Conservation (phyloP, 2,797 vertebrate species). For the Takifugu ocellatus region DNA sequence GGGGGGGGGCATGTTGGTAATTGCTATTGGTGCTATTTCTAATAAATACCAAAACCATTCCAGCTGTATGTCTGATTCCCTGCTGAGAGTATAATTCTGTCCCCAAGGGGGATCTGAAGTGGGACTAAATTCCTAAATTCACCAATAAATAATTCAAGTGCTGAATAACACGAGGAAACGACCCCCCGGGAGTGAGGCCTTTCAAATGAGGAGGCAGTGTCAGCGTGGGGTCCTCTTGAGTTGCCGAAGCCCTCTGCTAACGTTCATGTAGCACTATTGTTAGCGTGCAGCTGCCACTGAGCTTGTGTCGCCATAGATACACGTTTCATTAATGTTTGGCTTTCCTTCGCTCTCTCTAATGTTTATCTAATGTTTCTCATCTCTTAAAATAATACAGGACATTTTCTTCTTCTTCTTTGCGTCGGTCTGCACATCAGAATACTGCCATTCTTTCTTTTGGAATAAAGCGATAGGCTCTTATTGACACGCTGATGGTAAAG, state of each 20-base stretch:
- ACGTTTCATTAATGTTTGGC: slow-evolving; percentile 17
- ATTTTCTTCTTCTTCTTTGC: too few species aligned
- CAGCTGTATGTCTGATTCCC: slow-evolving; percentile 56
- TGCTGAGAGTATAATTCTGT: slow-evolving; percentile 56
- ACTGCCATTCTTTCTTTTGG: slow-evolving; percentile 45
- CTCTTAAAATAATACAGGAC: background rate
- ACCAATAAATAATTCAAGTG: slow-evolving; percentile 72
- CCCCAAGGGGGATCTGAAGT: slow-evolving; percentile 55
- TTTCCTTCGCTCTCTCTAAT: slow-evolving; percentile 8
- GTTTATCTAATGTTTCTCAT: slow-evolving; percentile 5
- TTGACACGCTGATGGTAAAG: slow-evolving; percentile 39
- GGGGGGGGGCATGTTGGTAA: slow-evolving; percentile 41
- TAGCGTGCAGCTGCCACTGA: slow-evolving; percentile 31
- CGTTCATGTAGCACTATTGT: slow-evolving; percentile 31
- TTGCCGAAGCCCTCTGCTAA: slow-evolving; percentile 22
- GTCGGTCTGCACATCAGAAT: slow-evolving; percentile 29
- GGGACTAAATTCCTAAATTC: slow-evolving; percentile 47
- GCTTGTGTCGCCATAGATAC: slow-evolving; percentile 14
- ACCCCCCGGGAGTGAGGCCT: slow-evolving; percentile 49
- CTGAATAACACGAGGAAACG: slow-evolving; percentile 54
- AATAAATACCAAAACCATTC: slow-evolving; percentile 64
- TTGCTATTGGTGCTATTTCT: slow-evolving; percentile 54
- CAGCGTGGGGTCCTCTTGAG: slow-evolving; percentile 34
- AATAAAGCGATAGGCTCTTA: slow-evolving; percentile 49
- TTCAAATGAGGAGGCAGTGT: slow-evolving; percentile 23